Evolutionary conservation across 1,140 invertebrate species (phyloP).

Genomic region (Carcinoscorpius rotundicauda): DNA sequence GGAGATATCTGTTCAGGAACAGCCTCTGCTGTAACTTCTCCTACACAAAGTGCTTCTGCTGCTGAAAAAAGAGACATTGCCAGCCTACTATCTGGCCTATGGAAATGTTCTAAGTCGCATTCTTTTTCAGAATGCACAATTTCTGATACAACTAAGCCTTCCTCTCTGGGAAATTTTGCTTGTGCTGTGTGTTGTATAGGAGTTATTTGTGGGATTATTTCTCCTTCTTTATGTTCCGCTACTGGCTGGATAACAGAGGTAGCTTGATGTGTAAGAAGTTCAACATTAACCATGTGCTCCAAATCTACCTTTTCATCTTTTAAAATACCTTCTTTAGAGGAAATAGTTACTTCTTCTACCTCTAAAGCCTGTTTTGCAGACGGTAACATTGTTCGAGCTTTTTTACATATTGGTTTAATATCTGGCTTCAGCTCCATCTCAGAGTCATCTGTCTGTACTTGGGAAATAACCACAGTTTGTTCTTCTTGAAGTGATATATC

Average conservation of each 20-base stretch:
- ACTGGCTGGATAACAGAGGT: conserved; percentile 39
- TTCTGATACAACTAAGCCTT: conserved; percentile 39
- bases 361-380: conserved; percentile 5
- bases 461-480: conserved; percentile 39
- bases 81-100: neutral
- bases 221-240: conserved; percentile 37
- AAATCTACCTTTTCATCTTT: conserved; percentile 16
- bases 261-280: conserved; percentile 33
- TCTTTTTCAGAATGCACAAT: conserved; percentile 14
- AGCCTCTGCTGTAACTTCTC: neutral
- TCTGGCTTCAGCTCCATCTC: conserved; percentile 12
- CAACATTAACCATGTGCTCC: no score
- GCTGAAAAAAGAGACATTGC: neutral
- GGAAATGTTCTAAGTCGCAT: conserved; percentile 8
- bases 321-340: conserved; percentile 37
- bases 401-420: conserved; percentile 10
- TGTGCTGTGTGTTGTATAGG: conserved; percentile 34
- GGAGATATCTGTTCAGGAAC: conserved; percentile 4
- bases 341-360: conserved; percentile 34
- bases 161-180: conserved; percentile 34
- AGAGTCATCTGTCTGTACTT: conserved; percentile 12
- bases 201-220: conserved; percentile 32
- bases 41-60: neutral
- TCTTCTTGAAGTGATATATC: conserved; percentile 36
- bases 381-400: conserved; percentile 4